A percentile compares a stretch with the other conserved stretches of the same genome.
These are phyloP conservation scores for Cephus pulcher DNA, from an alignment of 2,888 invertebrate species.

Conservation along the genomic window DNA sequence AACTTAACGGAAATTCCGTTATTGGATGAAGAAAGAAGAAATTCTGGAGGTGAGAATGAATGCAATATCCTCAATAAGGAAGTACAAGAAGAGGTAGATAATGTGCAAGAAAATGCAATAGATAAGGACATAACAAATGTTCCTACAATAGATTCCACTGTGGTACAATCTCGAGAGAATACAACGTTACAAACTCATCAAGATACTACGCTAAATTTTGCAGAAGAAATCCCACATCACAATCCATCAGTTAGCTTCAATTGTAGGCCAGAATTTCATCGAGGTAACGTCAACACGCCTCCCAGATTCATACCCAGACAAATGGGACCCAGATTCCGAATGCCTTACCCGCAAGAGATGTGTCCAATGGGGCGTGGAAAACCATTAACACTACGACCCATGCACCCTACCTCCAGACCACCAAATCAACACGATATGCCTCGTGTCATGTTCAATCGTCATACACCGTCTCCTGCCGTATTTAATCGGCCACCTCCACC, in stretches of 20 bases:
- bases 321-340: neutral
- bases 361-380: neutral
- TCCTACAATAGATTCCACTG: neutral
- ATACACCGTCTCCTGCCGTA: conserved; percentile 18
- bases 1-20: neutral
- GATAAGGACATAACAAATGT: neutral
- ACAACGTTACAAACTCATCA: neutral
- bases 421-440: neutral
- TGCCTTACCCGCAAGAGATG: neutral
- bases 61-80: neutral
- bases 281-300: neutral
- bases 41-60: neutral
- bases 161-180: neutral
- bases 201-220: neutral
- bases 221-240: neutral
- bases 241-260: neutral
- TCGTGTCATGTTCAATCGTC: conserved; percentile 21
- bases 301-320: neutral
- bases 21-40: neutral
- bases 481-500: neutral
- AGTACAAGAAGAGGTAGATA: neutral
- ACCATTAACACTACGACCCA: neutral
- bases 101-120: neutral
- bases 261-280: neutral
- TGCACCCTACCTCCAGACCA: neutral